Evolutionary conservation across 2,113 vertebrate species (phyloP).

Genomic region (Gopherus evgoodei): DNA sequence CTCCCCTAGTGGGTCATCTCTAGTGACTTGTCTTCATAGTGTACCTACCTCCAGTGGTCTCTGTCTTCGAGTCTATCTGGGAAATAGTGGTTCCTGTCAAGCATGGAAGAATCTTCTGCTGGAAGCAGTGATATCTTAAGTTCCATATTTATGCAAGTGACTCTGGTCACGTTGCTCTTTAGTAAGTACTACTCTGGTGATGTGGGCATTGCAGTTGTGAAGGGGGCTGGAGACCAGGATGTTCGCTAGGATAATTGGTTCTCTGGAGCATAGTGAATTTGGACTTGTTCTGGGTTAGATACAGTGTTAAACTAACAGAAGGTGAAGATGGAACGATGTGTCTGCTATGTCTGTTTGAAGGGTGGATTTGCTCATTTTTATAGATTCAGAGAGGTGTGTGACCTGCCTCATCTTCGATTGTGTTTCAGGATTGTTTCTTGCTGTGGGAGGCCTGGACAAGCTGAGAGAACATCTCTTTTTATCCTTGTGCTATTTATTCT

Average conservation of each 20-base stretch:
- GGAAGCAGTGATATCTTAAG: not conserved
- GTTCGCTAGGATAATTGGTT: not conserved
- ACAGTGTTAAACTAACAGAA: not conserved
- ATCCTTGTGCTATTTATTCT: not conserved
- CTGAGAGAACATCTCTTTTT: not conserved
- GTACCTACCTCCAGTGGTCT: not conserved
- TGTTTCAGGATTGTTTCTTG: not conserved
- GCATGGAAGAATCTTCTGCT: not conserved
- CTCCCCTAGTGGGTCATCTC: not conserved
- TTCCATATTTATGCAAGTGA: conserved; percentile 7
- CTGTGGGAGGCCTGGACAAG: not conserved
- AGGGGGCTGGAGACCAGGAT: not conserved
- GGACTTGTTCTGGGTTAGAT: not conserved
- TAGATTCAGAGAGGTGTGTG: not conserved
- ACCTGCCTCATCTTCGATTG: not conserved
- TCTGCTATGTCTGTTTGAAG: not conserved
- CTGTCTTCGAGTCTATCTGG: not conserved
- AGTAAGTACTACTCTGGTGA: not conserved
- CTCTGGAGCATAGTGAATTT: not conserved
- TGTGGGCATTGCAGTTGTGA: not conserved
- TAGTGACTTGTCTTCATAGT: not conserved
- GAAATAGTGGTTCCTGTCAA: not conserved
- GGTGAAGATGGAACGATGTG: not conserved
- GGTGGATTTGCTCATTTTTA: not conserved
- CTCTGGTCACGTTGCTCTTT: not conserved